These are phyloP conservation scores for Adrianichthys oophorus DNA, from an alignment of 2,797 vertebrate genomes.

Conservation along the genomic window DNA sequence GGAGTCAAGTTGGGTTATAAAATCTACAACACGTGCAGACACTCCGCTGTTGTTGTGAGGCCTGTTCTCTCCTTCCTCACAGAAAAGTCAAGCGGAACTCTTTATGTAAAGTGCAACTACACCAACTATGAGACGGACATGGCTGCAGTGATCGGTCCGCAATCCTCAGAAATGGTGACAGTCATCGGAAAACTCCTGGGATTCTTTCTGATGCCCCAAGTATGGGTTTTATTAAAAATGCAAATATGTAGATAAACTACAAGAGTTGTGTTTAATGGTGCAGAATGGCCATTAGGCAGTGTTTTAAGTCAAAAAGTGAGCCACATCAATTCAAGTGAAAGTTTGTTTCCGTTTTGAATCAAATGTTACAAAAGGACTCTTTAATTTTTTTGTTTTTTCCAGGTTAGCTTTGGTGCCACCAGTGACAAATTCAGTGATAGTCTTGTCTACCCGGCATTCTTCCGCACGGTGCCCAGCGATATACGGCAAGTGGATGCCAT, in stretches of 20 bases:
- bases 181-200: slow-evolving; percentile 84
- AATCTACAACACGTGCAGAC: slow-evolving; percentile 73
- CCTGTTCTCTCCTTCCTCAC: slow-evolving; percentile 73
- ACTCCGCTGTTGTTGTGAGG: slow-evolving; percentile 68
- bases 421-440: slow-evolving; percentile 82
- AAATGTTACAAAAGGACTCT: not conserved
- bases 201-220: slow-evolving; percentile 90
- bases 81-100: slow-evolving; percentile 27
- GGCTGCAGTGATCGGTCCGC: slow-evolving; percentile 84
- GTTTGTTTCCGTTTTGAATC: not conserved
- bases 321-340: not conserved
- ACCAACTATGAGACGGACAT: slow-evolving; percentile 79
- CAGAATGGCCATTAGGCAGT: too few species aligned
- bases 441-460: slow-evolving; percentile 83
- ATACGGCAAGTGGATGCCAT: slow-evolving; percentile 76
- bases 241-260: not conserved
- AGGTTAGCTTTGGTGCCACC: slow-evolving; percentile 89
- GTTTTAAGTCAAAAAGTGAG: not conserved
- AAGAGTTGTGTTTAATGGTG: too few species aligned
- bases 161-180: slow-evolving; percentile 76
- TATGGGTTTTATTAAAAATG: slow-evolving; percentile 42
- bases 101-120: slow-evolving; percentile 81
- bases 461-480: slow-evolving; percentile 86
- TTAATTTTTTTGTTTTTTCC: slow-evolving; percentile 17
- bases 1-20: slow-evolving; percentile 75